Base-by-base conservation (phyloP, 2,113 vertebrate species). In the Calyptomena viridis region DNA sequence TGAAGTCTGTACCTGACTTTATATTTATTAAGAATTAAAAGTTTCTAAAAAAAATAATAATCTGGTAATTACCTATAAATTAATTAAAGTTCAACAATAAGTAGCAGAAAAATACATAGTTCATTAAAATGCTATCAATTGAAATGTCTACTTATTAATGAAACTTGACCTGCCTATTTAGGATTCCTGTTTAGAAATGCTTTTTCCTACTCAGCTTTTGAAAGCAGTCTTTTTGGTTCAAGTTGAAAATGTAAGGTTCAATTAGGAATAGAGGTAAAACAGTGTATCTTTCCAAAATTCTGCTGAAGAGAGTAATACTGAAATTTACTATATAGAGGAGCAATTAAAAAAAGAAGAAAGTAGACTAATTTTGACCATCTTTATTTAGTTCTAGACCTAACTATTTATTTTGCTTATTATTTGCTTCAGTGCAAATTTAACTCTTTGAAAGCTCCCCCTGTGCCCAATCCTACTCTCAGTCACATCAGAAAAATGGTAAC, bases 41-140 rank as follows among this genome's bases (percentile, higher is more conserved):
- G 42, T 71, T 33, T 33, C 63, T 3, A 40, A 71, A 25, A 82
- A 55, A 47, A 47, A 18, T n/a, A n/a, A n/a, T n/a, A n/a, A n/a
- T 25, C 40, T 52, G 60, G 10, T 47, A 86, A 88, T 94, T 90
- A 84, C 44, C 31, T 75, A 67, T 64, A 78, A 73, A 93, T 90
- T 86, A 33, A 83, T 90, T 88, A 24, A 56, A 63, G 49, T 74
- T 83, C 71, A 82, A 22, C 3, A 5, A 73, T 80, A 85, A 90
- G 40, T 63, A 87, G 55, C 33, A 58, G 49, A 82, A 91, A 94
- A 84, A 87, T 14, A 44, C 30, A 84, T 18, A 25, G 49, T 89
- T 89, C 77, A 82, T 91, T 95, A 71, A 53, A 94, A 86, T 71
- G 59, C 67, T 77, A 33, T 92, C 93, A 93, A 80, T 77, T 91